These are phyloP conservation scores for Podabrus alpinus DNA, from an alignment of 2,888 invertebrate genomes.

Conservation along the genomic window DNA sequence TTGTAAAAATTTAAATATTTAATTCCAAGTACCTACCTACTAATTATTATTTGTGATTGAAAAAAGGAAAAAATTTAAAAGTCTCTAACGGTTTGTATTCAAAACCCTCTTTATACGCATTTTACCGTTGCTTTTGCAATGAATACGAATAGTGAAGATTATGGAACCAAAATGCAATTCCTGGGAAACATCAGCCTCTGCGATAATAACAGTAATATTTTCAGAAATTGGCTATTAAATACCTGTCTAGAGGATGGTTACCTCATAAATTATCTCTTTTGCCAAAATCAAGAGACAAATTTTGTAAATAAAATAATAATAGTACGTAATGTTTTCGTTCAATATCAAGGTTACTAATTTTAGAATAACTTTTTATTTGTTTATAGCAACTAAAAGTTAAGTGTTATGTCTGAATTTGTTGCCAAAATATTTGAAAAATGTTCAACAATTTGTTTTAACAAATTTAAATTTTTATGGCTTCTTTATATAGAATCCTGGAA, in stretches of 20 bases:
- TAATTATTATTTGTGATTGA: background rate
- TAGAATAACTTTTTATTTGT: background rate
- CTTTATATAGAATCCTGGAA: background rate
- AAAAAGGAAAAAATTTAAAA: background rate
- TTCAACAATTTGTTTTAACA: background rate
- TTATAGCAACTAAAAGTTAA: background rate
- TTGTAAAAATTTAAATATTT: background rate
- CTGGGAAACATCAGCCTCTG: background rate
- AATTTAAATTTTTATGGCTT: background rate
- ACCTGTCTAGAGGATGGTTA: background rate
- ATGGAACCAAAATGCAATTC: background rate
- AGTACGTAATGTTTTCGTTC: background rate
- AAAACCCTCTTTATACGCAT: background rate
- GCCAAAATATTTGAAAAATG: background rate
- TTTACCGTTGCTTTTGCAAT: background rate
- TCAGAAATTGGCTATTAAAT: background rate
- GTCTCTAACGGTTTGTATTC: background rate
- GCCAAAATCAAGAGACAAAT: background rate
- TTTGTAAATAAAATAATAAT: background rate
- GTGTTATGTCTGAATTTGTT: background rate
- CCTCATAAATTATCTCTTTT: background rate
- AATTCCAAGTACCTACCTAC: background rate
- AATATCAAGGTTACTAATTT: background rate
- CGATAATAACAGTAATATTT: background rate
- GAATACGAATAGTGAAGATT: background rate